Conservation (phyloP, 1,140 invertebrate species). For the Parapsyche elsis region DNA sequence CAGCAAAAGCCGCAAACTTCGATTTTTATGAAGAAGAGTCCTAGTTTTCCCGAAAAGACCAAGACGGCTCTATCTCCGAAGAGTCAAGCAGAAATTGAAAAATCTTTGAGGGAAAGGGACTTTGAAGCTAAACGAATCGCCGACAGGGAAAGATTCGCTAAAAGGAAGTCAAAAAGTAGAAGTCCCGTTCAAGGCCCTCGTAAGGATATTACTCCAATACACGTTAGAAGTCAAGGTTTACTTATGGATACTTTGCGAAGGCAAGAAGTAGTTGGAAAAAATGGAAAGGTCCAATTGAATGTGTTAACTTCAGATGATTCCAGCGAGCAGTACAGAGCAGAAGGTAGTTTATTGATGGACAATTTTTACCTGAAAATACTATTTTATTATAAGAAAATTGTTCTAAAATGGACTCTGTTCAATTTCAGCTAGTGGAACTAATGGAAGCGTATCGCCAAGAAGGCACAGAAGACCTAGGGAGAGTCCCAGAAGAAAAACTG, state of each 20-base stretch:
- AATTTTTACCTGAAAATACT: no score
- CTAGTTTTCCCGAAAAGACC: conserved; percentile 66
- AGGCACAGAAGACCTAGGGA: conserved; percentile 74
- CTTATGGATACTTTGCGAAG: conserved; percentile 56
- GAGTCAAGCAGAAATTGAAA: conserved; percentile 44
- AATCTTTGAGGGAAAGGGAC: conserved; percentile 64
- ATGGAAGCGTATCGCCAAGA: conserved; percentile 66
- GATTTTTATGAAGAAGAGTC: conserved; percentile 53
- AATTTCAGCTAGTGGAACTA: conserved; percentile 54
- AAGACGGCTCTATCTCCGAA: conserved; percentile 68
- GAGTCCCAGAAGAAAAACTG: conserved; percentile 74
- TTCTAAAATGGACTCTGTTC: no score
- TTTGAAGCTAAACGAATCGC: conserved; percentile 62
- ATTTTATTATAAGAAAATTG: background rate
- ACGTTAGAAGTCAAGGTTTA: conserved; percentile 50
- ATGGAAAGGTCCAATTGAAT: conserved; percentile 67
- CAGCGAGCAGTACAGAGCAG: conserved; percentile 68
- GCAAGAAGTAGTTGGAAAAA: conserved; percentile 61
- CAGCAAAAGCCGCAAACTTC: conserved; percentile 30
- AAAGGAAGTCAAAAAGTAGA: conserved; percentile 69
- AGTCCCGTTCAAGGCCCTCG: conserved; percentile 67
- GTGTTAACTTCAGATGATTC: conserved; percentile 77
- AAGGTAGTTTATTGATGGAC: conserved; percentile 57
- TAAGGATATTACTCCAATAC: conserved; percentile 59
- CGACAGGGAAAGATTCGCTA: conserved; percentile 65